phyloP scores from a whole-genome alignment of 2,888 invertebrate genomes.

The Rhagonycha lutea region DNA sequence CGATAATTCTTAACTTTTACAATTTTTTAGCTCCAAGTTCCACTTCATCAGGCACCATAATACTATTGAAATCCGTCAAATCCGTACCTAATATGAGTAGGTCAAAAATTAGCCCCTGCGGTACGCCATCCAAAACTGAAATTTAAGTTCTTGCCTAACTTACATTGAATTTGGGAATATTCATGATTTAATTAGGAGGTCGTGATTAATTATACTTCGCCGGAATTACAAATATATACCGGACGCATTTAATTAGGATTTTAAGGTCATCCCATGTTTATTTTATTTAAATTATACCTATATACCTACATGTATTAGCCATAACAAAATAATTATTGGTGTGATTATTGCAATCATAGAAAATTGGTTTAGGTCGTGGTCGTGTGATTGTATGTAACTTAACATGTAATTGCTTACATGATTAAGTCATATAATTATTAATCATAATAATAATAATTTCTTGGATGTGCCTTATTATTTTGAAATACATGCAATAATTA shows the following conservation, averaged over 20 bases:
- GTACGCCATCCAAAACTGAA: not conserved
- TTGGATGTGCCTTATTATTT: not conserved
- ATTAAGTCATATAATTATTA: not conserved
- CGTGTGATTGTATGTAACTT: not conserved
- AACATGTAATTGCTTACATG: not conserved
- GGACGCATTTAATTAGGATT: not conserved
- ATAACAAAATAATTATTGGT: not conserved
- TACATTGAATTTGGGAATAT: not conserved
- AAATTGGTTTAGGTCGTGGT: not conserved
- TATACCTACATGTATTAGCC: not conserved
- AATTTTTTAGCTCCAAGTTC: too few species aligned
- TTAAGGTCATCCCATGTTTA: slow-evolving; percentile 1
- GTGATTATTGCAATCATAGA: not conserved
- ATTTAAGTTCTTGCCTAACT: not conserved
- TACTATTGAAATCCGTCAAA: too few species aligned
- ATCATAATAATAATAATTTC: not conserved
- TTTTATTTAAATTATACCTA: not conserved
- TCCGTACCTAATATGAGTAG: not conserved
- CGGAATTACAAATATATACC: not conserved
- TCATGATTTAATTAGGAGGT: not conserved
- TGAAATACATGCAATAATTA: not conserved
- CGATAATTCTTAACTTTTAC: too few species aligned
- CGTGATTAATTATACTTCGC: not conserved
- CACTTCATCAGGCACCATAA: too few species aligned
- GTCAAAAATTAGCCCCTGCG: not conserved